Base-by-base conservation (phyloP, 1,140 invertebrate genomes). In the Eupristina koningsbergeri region DNA sequence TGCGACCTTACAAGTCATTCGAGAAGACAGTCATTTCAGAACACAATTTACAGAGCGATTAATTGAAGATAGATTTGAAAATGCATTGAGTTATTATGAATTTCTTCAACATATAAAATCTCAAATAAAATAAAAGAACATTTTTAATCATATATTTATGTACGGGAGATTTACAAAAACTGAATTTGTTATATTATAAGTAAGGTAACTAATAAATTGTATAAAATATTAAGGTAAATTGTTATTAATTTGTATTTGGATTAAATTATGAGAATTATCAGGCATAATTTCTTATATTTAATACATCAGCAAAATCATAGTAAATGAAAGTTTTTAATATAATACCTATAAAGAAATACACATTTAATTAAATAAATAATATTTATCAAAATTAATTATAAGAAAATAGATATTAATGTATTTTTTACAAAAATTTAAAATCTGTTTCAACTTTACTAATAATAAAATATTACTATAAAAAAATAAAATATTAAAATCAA, bases 81-180 rank as follows among this genome's bases (percentile, higher is more conserved):
- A 96, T 84, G 96, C 97, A 73, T 95, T 98, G 91, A 98, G 97
- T 87, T 99, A 99, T 92, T 97, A 98, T 92, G 99, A 99, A 94
- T 99, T 99, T 93, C 94, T 99, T 89, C 98, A 99, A 92, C 97
- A 99, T 93, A 93, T 99, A 83, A 97, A 98, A 92, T 95, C 95
- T 88, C 97, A 98, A 93, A 94, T 98, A 88, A 98, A 97, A 94
- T 97, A 93, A 87, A 26, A 39, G 58, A 58, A 75, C 47, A 84
- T 85, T 85, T 85, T 73, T 85, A 77, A 85, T 53, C 50, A 75
- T 81, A 84, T 84, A 81, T 84, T 58, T 50, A 85, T 81, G 74
- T 81, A 85, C 78, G 79, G 84, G 84, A 71, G 79, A 81, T 81
- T 85, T 39, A 53, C 58, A 76, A 39, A 22, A 80, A 47, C 50